These are phyloP conservation scores for Catamblyrhynchus diadema DNA, from an alignment of 2,797 vertebrate genomes.

Conservation along the genomic window DNA sequence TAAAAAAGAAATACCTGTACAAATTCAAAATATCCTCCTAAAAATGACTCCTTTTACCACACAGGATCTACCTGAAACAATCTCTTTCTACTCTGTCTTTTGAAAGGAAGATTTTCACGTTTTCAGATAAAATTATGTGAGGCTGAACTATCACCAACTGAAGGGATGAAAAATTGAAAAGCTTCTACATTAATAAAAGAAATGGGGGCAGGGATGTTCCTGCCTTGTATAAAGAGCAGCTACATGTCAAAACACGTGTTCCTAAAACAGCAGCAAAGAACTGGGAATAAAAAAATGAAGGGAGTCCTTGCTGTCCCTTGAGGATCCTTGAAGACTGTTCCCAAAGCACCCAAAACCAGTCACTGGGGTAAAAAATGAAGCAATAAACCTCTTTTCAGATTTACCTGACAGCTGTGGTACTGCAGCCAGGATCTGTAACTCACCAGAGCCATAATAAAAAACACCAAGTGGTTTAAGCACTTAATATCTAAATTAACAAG, in stretches of 20 bases:
- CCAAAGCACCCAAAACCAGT: neutral
- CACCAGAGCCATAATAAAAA: neutral
- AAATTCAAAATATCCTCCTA: neutral
- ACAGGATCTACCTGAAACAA: neutral
- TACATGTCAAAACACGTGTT: fast-evolving
- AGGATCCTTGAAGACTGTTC: neutral
- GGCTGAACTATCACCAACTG: conserved; percentile 63
- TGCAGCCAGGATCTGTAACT: neutral
- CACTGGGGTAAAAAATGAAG: neutral
- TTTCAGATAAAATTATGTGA: conserved; percentile 63
- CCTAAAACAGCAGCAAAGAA: neutral
- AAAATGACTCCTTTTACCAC: neutral
- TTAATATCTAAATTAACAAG: neutral
- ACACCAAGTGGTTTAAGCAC: neutral
- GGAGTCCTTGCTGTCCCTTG: neutral
- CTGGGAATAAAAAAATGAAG: neutral
- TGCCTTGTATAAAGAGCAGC: neutral
- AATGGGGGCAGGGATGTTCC: neutral
- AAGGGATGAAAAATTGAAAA: conserved; percentile 45
- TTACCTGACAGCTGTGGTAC: neutral
- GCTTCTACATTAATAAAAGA: neutral
- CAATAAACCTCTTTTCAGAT: neutral
- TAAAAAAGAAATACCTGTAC: neutral
- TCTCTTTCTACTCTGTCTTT: neutral
- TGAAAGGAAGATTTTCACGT: neutral